Percentiles rank a stretch among this genome's conserved stretches.
These are phyloP conservation scores for Brachionus manjavacas DNA, from an alignment of 1,140 invertebrate genomes.

Conservation along the genomic window DNA sequence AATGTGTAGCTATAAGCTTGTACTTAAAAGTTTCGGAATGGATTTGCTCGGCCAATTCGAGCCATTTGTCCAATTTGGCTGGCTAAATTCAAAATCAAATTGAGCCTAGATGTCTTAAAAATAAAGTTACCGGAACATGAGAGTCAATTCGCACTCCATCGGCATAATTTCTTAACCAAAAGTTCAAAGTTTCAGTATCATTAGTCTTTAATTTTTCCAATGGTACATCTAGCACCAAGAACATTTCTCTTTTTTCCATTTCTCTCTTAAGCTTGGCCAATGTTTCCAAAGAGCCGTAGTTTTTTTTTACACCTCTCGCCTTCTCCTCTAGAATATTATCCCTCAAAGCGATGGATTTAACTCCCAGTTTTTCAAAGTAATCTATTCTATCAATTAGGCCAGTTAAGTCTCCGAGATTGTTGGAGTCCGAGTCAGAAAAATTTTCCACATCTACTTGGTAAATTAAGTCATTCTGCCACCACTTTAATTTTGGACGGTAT, in stretches of 20 bases:
- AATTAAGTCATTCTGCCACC: constrained; percentile 36
- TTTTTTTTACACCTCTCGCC: neutral
- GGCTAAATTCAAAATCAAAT: neutral
- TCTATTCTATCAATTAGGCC: neutral
- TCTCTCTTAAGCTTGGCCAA: neutral
- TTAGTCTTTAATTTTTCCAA: neutral
- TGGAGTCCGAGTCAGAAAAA: constrained; percentile 2
- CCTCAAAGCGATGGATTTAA: neutral
- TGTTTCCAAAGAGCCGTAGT: neutral
- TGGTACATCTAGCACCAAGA: constrained; percentile 12
- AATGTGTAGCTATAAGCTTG: neutral
- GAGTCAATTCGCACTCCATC: constrained; percentile 22
- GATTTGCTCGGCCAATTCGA: neutral
- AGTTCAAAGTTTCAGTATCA: neutral
- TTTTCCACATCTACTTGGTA: constrained; percentile 17
- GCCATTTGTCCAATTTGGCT: neutral
- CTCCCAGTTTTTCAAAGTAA: neutral
- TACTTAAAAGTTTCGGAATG: constrained; percentile 12
- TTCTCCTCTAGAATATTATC: neutral
- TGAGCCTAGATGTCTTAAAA: neutral
- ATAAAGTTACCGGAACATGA: neutral
- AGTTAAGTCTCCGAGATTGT: neutral
- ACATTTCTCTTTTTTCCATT: constrained; percentile 1
- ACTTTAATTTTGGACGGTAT: neutral
- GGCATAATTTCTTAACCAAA: neutral